Conservation (phyloP, 2,797 vertebrate genomes). For the Alca torda region DNA sequence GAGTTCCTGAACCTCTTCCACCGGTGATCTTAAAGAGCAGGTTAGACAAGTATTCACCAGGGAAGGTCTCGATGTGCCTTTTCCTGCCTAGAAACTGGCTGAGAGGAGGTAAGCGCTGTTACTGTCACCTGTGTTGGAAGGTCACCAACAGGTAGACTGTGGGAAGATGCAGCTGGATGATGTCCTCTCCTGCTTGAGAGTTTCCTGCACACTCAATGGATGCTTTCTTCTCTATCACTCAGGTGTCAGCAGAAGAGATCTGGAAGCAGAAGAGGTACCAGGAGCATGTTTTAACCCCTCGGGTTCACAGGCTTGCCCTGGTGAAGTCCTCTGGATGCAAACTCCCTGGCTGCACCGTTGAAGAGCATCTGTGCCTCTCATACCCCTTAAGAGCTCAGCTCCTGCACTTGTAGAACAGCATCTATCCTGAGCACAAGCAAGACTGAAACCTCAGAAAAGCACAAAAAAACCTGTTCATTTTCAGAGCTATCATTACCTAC, state of each 20-base stretch:
- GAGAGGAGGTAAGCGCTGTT: neutral
- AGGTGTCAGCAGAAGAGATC: neutral
- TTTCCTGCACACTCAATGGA: neutral
- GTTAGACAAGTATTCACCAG: neutral
- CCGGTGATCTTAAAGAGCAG: neutral
- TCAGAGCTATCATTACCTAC: neutral
- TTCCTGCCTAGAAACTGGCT: neutral
- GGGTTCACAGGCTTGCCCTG: neutral
- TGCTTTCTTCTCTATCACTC: neutral
- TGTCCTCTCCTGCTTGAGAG: neutral
- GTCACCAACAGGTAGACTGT: neutral
- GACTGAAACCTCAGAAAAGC: neutral
- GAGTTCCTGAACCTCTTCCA: neutral
- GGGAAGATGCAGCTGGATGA: neutral
- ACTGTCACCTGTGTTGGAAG: neutral
- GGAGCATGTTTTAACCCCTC: neutral
- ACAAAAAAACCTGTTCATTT: neutral
- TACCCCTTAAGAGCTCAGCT: neutral
- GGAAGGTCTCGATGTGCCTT: neutral
- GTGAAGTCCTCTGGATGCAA: neutral
- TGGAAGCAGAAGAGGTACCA: neutral
- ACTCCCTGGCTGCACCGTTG: rapidly evolving
- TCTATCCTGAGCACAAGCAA: neutral
- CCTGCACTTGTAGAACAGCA: neutral
- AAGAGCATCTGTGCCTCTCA: neutral